Evolutionary conservation across 2,888 invertebrate genomes (phyloP), one percentile per base, ranked within the genome.

Genomic region (Epirrhoe tristata): DNA sequence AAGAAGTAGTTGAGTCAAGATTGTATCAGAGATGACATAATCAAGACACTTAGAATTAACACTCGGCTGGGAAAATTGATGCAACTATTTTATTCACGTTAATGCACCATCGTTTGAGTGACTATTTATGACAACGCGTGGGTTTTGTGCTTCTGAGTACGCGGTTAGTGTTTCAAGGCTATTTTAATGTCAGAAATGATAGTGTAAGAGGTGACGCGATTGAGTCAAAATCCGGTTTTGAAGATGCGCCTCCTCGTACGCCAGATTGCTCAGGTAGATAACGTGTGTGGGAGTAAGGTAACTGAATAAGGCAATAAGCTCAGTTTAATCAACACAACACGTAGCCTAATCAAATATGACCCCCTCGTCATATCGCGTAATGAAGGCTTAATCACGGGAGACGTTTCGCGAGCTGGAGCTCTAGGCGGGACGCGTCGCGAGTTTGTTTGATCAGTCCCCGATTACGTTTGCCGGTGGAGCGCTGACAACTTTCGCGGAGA

Each of bases 281-380:
- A 78, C 76, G 69, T 70, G 81, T 79, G 85, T 84, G 82, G 84
- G 83, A 79, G 85, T 6, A 16, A 80, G 80, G 78, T 82, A 86
- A 90, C 85, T 86, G 88, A 89, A 88, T 91, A 90, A 88, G 86
- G 89, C 90, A 92, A 92, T 91, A 91, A 90, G 89, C 88, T 91
- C 83, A 84, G 87, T 91, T 92, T 92, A 92, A 93, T 92, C 89
- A 91, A 91, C 90, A 90, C 88, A 90, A 91, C 90, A 87, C 87
- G 87, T 89, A 87, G 86, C 87, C 88, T 93, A 91, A 92, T 92
- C 92, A 92, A 93, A 93, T 91, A 93, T 92, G 89, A 91, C 87
- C 88, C 91, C 86, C 88, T 88, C 87, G 89, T 89, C 89, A 90
- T 90, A 91, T 89, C 85, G 86, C 81, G 90, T 91, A 92, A 92